These are phyloP conservation scores for Chymomyza fuscimana DNA, from an alignment of 2,888 invertebrate species.

Conservation along the genomic window DNA sequence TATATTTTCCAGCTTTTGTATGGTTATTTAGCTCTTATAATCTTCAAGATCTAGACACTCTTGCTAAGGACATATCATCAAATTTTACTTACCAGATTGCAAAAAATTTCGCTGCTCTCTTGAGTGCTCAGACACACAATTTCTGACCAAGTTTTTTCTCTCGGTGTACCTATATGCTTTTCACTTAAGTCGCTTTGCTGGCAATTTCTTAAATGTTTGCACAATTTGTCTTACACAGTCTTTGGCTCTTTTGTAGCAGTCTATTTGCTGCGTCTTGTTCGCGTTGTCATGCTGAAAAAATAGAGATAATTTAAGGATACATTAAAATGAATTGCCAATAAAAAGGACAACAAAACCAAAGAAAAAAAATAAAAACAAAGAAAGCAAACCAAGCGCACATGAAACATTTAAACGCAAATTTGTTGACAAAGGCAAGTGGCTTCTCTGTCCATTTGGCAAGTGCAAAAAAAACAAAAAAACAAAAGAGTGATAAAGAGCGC, in stretches of 20 bases:
- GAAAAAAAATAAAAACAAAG: conserved; percentile 11
- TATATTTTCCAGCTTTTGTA: no score
- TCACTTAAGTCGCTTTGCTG: neutral
- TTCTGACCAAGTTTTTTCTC: no score
- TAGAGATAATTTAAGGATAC: conserved; percentile 71
- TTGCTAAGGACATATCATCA: no score
- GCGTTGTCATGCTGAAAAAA: conserved; percentile 41
- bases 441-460: conserved; percentile 58
- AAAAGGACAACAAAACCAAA: conserved; percentile 27
- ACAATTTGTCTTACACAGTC: neutral
- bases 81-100: no score
- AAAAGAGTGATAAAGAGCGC: neutral
- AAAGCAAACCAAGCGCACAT: conserved; percentile 31
- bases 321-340: conserved; percentile 65
- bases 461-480: conserved; percentile 47
- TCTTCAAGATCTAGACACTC: no score
- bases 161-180: neutral
- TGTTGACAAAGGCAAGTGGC: conserved; percentile 62
- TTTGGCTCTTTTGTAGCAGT: neutral
- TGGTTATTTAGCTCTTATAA: no score
- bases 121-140: no score
- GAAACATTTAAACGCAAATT: conserved; percentile 70
- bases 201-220: neutral
- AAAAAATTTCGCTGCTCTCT: no score
- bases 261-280: neutral